Evolutionary conservation across 2,888 invertebrate species (phyloP), one percentile per base, ranked within the genome.

Genomic region (Oligia strigilis): DNA sequence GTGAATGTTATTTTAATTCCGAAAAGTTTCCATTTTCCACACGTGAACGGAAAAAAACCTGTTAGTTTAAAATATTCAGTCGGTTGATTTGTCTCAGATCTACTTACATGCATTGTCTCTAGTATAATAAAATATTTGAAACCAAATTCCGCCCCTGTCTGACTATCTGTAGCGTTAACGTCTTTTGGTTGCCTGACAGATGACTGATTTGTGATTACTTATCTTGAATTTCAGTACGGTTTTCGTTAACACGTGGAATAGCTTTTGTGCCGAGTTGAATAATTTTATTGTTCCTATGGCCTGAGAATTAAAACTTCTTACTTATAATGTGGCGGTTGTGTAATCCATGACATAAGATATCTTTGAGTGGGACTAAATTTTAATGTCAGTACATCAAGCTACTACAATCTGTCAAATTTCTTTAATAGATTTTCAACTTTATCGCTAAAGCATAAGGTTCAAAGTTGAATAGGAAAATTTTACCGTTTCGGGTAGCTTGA

Each of bases 31-130:
- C 17, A 71, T 49, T 79, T 55, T 81, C 19, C 13, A 17, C 55
- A 72, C 40, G 29, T 40, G 40, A 23, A 40, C 23, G 13, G 23
- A 43, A 49, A 65, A 52, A 66, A 13, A 60, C 23, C 17, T 46
- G 52, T 62, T n/a, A 49, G 8, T 70, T 76, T 70, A 19, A 77
- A 81, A 67, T 17, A 78, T 78, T 81, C 43, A 71, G 46, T 78
- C 66, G 29, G 29, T 66, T 29, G 52, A 66, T 78, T 29, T 62
- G n/a, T 58, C 62, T 78, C 1, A 43, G 40, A 65, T 55, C 64
- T 66, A n/a, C n/a, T n/a, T n/a, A 52, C 43, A 60, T 43, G 36
- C 4, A 36, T 43, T 46, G 11, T 71, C 29, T 66, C 29, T 58
- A 14, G 19, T 76, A 19, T 23, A 19, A 60, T 80, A 46, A 78